Evolutionary conservation across 37 sponge, comb jelly and placozoan species (phyloP), one percentile per base, ranked within the genome.

Genomic region (Geodia barretti): DNA sequence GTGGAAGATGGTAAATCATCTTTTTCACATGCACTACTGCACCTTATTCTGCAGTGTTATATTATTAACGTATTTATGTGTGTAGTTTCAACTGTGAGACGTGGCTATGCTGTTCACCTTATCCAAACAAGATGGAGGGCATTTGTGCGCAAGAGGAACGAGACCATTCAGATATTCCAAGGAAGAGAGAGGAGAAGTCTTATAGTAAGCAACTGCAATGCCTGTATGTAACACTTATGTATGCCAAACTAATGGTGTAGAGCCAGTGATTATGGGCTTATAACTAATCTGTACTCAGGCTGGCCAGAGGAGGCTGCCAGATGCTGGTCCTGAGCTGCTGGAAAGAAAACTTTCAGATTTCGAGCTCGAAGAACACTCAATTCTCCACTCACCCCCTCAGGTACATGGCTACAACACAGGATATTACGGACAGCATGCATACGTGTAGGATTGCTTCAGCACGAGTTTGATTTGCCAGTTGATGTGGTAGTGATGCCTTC

Each of bases 21-120:
- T 21, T 37, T 72, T 38, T 39, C 40, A 34, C 72, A 41, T 72
- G 35, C 8, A 38, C 19, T 28, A 30, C 4, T 68, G 69, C 36
- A 34, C 11, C 19, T 70, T 9, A 23, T 37, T 19, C 7, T 70
- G 28, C 54, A 67, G 69, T 79, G 41, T 23, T 61, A 23, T 35
- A 5, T 36, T 14, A 40, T 35, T 72, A 34, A 20, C 21, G 29
- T 33, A 40, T 72, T 72, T 5, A 9, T 31, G 1, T 2, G 42
- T 62, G 30, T 47, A 84, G 78, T 61, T 21, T 40, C 69, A 4
- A 77, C 85, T 36, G 77, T 77, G 39, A 37, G 39, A n/a, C 0
- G 20, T 19, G 61, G 77, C 30, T 84, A 84, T 84, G 85, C 85
- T 21, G 85, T 73, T 8, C 63, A 62, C 26, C 60, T 84, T n/a